Conservation (phyloP, 2,888 invertebrate species). For the Phalangium opilio region DNA sequence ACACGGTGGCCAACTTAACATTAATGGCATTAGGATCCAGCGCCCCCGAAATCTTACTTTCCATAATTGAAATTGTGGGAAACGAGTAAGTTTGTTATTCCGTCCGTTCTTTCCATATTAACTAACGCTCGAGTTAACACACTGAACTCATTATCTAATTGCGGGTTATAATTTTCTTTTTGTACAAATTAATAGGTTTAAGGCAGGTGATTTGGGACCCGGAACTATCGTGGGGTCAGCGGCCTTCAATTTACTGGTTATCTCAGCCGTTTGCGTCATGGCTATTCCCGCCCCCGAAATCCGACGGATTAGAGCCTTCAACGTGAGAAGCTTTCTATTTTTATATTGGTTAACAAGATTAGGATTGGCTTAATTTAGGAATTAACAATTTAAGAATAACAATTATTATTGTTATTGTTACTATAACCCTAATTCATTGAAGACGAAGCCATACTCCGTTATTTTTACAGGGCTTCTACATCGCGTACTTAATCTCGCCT, state of each 20-base stretch:
- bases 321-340: constrained; percentile 24
- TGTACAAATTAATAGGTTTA: constrained; percentile 14
- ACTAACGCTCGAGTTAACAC: too few species aligned
- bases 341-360: too few species aligned
- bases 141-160: too few species aligned
- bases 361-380: too few species aligned
- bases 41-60: constrained; percentile 41
- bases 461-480: too few species aligned
- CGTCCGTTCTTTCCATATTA: too few species aligned
- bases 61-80: constrained; percentile 23
- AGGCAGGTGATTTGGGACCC: constrained; percentile 38
- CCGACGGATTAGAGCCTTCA: constrained; percentile 33
- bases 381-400: too few species aligned
- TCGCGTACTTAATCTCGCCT: too few species aligned
- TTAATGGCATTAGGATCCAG: constrained; percentile 42
- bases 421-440: too few species aligned
- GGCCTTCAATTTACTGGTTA: constrained; percentile 41
- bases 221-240: constrained; percentile 44
- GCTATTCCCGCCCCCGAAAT: constrained; percentile 33
- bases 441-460: too few species aligned
- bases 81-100: constrained; percentile 10
- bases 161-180: too few species aligned
- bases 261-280: constrained; percentile 39
- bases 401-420: too few species aligned
- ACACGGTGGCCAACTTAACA: constrained; percentile 42